A percentile compares a stretch with the other conserved stretches of the same genome.
Conservation (phyloP, 2,888 invertebrate species). For the Lampropteryx suffumata region DNA sequence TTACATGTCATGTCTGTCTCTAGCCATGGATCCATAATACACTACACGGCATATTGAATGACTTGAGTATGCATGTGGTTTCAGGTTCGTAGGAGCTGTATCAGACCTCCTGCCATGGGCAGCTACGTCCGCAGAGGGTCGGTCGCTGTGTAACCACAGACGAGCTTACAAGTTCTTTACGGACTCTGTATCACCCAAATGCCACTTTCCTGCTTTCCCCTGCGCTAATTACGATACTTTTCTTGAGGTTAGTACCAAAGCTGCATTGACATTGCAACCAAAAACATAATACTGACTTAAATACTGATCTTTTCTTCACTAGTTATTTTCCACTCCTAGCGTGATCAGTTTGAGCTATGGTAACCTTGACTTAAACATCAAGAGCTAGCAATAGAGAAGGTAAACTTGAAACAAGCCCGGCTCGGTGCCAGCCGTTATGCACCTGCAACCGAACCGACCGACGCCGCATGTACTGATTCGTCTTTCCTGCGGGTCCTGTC, state of each 20-base stretch:
- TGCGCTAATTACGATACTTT: slow-evolving; percentile 94
- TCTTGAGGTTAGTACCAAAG: slow-evolving; percentile 71
- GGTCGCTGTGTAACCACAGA: slow-evolving; percentile 95
- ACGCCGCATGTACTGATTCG: too few species aligned
- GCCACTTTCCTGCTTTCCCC: slow-evolving; percentile 95
- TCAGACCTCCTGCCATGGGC: slow-evolving; percentile 94
- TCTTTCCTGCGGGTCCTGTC: too few species aligned
- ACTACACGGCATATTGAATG: not conserved
- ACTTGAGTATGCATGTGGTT: slow-evolving; percentile 3
- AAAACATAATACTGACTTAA: slow-evolving; percentile 33
- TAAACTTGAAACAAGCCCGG: too few species aligned
- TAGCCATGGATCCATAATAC: too few species aligned
- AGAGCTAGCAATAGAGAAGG: too few species aligned
- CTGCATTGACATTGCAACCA: not conserved
- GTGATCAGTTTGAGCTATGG: too few species aligned
- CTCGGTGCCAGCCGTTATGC: too few species aligned
- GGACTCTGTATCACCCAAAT: slow-evolving; percentile 95
- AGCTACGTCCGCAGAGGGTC: slow-evolving; percentile 85
- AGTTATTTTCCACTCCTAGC: too few species aligned
- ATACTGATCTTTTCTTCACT: too few species aligned
- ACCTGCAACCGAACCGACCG: too few species aligned
- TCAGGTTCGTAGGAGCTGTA: slow-evolving; percentile 92
- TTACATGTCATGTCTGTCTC: too few species aligned
- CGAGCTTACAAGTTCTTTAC: slow-evolving; percentile 97
- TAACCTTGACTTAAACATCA: too few species aligned